A percentile compares a stretch with the other conserved stretches of the same genome.
phyloP scores from a whole-genome alignment of 2,888 invertebrate species.

The Parapristionchus giblindavisi region DNA sequence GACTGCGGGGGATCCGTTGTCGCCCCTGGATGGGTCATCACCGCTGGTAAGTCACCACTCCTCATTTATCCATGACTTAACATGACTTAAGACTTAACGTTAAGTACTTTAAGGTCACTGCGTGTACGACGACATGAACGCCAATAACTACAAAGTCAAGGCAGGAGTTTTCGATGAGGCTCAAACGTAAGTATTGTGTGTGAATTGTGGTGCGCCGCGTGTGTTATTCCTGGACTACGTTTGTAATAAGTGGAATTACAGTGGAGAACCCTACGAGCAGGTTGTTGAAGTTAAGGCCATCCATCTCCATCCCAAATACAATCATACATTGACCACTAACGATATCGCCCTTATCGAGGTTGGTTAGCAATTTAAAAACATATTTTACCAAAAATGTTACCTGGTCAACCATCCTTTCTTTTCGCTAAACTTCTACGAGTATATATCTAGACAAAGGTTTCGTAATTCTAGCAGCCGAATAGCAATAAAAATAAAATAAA shows the following conservation, averaged over 20 bases:
- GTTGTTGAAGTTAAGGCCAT: slow-evolving; percentile 39
- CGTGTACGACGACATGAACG: slow-evolving; percentile 39
- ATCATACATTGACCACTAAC: background rate
- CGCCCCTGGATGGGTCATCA: background rate
- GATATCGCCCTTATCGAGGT: slow-evolving; percentile 48
- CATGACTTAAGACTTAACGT: too few species aligned
- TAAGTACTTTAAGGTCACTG: slow-evolving; percentile 42
- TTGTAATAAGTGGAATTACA: background rate
- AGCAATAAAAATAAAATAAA: too few species aligned
- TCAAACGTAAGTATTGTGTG: slow-evolving; percentile 18
- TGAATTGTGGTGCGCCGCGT: background rate
- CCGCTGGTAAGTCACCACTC: slow-evolving; percentile 1
- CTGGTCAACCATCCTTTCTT: too few species aligned
- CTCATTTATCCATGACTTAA: too few species aligned
- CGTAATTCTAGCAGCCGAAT: too few species aligned
- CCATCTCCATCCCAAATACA: slow-evolving; percentile 43
- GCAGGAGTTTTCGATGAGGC: slow-evolving; percentile 44
- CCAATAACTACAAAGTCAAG: slow-evolving; percentile 41
- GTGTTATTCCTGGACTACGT: background rate
- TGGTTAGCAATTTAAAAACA: background rate
- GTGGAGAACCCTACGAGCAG: slow-evolving; percentile 36
- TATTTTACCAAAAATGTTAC: too few species aligned
- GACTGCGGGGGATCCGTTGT: background rate
- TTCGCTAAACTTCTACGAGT: too few species aligned
- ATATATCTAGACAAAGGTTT: too few species aligned